phyloP scores from a whole-genome alignment of 1,140 invertebrate genomes.

The Mercenaria mercenaria region DNA sequence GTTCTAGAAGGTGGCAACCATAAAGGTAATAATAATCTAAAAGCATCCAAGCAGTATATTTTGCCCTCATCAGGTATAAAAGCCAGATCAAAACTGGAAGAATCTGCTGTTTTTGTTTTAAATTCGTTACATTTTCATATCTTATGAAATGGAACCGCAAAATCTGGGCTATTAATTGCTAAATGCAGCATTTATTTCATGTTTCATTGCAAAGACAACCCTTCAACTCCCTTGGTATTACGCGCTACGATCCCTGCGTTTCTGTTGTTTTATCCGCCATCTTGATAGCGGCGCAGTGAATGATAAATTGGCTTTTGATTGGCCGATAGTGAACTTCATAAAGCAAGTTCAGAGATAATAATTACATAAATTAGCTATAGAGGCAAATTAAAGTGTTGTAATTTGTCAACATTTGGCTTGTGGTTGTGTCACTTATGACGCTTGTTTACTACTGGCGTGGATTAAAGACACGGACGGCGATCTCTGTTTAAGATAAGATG shows the following conservation, averaged over 20 bases:
- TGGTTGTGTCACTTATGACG: conserved; percentile 22
- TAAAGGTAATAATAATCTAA: conserved; percentile 89
- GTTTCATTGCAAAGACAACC: conserved; percentile 32
- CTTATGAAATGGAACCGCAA: background rate
- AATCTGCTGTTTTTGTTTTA: too few relatives aligned
- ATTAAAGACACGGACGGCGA: background rate
- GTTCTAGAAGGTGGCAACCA: conserved; percentile 94
- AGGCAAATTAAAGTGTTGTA: conserved; percentile 43
- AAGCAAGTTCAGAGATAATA: conserved; percentile 52
- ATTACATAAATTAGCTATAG: conserved; percentile 50
- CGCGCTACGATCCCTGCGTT: background rate
- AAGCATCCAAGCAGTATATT: too few relatives aligned
- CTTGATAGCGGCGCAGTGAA: conserved; percentile 41
- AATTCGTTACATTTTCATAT: background rate
- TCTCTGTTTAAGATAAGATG: conserved; percentile 6
- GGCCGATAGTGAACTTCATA: conserved; percentile 40
- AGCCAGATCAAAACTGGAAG: too few relatives aligned
- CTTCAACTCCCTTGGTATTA: conserved; percentile 19
- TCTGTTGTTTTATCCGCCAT: conserved; percentile 44
- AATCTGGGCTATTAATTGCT: conserved; percentile 38
- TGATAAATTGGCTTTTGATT: conserved; percentile 62
- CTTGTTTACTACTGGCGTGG: conserved; percentile 20
- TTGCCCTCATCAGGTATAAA: too few relatives aligned
- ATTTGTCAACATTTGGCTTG: conserved; percentile 48
- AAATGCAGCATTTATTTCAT: conserved; percentile 37